Evolutionary conservation across 2,888 invertebrate species (phyloP), one percentile per base, ranked within the genome.

Genomic region (Furcula furcula): DNA sequence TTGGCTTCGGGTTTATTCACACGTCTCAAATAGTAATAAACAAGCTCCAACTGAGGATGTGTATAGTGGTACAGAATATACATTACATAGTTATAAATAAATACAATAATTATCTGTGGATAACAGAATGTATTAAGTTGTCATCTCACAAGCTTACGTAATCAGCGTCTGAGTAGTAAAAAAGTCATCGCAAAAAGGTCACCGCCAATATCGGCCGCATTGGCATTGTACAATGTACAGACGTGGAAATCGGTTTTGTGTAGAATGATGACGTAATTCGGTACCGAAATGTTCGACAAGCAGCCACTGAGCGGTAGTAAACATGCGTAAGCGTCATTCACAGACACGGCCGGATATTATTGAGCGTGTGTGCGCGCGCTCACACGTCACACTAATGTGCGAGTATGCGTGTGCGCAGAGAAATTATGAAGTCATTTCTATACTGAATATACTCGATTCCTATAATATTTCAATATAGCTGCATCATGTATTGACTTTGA

Each of bases 241-340:
- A 49, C 43, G 43, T 56, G 49, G 55, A 56, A 57, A 65, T 60
- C 55, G 54, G 54, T 54, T 55, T 56, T 55, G 62, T 69, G 65
- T 60, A 58, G 58, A 65, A 55, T 46, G 59, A 53, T 84, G 83
- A 85, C 82, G 83, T 76, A 73, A 80, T 58, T 51, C 47, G 54
- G 64, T 48, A 56, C 73, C 68, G 59, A 73, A 77, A 70, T 77
- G 81, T 80, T 81, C 77, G 82, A 80, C 82, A 76, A 70, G 53
- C 62, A 46, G 62, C 62, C 46, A 51, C 47, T 45, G 55, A 55
- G 51, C 65, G 62, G 76, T 82, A 84, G 84, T 83, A 85, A 82
- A 82, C 81, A 79, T 70, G 76, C 76, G 83, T 82, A 79, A 72
- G 68, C 77, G 81, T 81, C 85, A 80, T 80, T 83, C 82, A 78